Percentiles rank a stretch among this genome's conserved stretches.
These are phyloP conservation scores for Adoxophyes honmai DNA, from an alignment of 1,140 invertebrate genomes.

Conservation along the genomic window DNA sequence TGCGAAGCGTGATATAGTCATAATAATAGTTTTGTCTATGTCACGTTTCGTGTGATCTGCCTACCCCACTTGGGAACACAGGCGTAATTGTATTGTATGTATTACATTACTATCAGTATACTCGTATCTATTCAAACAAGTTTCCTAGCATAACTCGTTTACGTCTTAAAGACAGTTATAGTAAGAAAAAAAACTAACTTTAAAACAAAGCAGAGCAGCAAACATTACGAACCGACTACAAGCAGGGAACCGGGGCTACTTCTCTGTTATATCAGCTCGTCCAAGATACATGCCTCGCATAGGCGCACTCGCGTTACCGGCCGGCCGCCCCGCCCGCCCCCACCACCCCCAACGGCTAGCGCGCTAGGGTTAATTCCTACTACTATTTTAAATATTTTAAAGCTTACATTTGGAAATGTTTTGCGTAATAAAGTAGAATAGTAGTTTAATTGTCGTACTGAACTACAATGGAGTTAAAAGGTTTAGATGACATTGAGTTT, in stretches of 20 bases:
- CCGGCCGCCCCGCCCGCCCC: constrained; percentile 31
- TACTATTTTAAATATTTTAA: constrained; percentile 71
- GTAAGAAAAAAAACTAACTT: constrained; percentile 2
- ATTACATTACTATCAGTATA: no score
- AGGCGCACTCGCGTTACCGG: constrained; percentile 74
- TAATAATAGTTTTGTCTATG: no score
- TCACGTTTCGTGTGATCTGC: no score
- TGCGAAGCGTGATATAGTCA: no score
- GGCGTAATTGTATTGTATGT: no score
- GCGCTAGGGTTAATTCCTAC: constrained; percentile 72
- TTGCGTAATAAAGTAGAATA: background rate
- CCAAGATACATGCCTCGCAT: constrained; percentile 76
- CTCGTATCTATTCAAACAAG: no score
- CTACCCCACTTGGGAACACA: no score
- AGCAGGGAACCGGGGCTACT: constrained; percentile 71
- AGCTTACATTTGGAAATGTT: constrained; percentile 32
- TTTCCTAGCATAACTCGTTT: no score
- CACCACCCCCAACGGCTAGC: constrained; percentile 56
- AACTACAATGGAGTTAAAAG: no score
- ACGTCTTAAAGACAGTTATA: no score
- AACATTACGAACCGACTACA: constrained; percentile 30
- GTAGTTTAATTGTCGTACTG: no score
- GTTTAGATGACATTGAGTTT: no score
- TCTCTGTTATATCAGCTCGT: constrained; percentile 75
- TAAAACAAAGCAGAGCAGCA: constrained; percentile 48